Base-by-base conservation (phyloP, 1,140 invertebrate species). In the Zaprionus africanus region DNA sequence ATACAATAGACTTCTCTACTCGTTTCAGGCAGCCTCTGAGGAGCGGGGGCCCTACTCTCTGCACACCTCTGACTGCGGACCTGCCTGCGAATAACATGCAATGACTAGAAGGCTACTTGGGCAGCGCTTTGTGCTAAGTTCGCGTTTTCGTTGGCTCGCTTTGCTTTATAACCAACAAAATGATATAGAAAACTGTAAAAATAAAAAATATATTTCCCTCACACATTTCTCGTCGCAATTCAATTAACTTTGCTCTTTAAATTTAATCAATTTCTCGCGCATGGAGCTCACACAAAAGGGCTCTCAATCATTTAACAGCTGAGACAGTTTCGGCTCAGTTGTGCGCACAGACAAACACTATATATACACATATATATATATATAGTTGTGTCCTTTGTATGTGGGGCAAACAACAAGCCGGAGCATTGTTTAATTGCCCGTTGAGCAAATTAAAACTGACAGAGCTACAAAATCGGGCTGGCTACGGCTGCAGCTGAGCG, bases 371-470 rank as follows among this genome's bases (percentile, higher is more conserved):
- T 31, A 28, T n/a, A 15, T 28, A 15, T 49, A 49, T 24, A 2
- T 24, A 24, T 51, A 13, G 22, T 13, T 51, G 19, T 24, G 46
- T 0, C 2, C 4, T 51, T 11, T 56, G 53, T 31, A 15, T 56
- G 53, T 56, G 53, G 2, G 13, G 15, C 22, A 41, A 69, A 62
- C 24, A 69, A 41, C 15, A 26, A 53, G 38, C 24, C 56, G 61
- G 17, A 59, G 43, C 60, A 71, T 71, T 76, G 73, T 76, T 76
- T 76, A 76, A 76, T 76, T 76, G 73, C 56, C 60, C 61, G 54
- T 76, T 69, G 49, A 64, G 51, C 67, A 71, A 71, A 76, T 70
- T 76, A 69, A 75, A 69, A 62, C 58, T 62, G 72, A 58, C 72
- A 69, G 53, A 54, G 49, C 13, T 49, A 57, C 71, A 51, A 75